Base-by-base conservation (phyloP, 2,888 invertebrate species). In the Coenonympha glycerion region DNA sequence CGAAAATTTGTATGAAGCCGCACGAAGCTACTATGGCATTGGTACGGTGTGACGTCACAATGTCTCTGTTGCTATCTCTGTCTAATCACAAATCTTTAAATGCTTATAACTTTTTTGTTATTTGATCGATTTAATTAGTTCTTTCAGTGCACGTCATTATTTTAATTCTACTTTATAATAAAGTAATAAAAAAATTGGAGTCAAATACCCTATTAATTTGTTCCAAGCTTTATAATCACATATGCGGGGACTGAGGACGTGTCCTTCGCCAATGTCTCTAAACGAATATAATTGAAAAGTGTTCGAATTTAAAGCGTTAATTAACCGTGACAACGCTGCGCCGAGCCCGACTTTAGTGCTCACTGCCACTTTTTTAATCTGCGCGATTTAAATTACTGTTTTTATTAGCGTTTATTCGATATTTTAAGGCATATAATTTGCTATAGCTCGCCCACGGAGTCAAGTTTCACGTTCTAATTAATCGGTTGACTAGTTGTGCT, bases 381-480 rank as follows among this genome's bases (percentile, higher is more conserved):
- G 68, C 71, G 68, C 73, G 76, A 71, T 74, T 78, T 75, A 79
- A 77, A 78, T 81, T 71, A 76, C 66, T 64, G 74, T 76, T 76
- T 82, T 76, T 69, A 65, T 68, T 66, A 63, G 62, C 63, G 69
- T 69, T 80, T 76, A 76, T 75, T 71, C 68, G 72, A 73, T 77
- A 77, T 78, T 79, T 80, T 71, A 76, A 76, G 73, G 73, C 69
- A 69, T 69, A 79, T 78, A 77, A 78, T 79, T 81, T 78, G 73
- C 69, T 71, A 69, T 76, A 75, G 71, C 75, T 73, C 75, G 67
- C 68, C 71, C 75, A 74, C 65, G 64, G 76, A 66, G 69, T 82
- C 77, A 74, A 69, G 76, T 82, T 84, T 82, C 82, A 73, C 76
- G 82, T 79, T 83, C 79, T 79, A 75, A 84, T 86, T 85, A 84